Base-by-base conservation (phyloP, 2,113 vertebrate genomes). In the Turnix velox region DNA sequence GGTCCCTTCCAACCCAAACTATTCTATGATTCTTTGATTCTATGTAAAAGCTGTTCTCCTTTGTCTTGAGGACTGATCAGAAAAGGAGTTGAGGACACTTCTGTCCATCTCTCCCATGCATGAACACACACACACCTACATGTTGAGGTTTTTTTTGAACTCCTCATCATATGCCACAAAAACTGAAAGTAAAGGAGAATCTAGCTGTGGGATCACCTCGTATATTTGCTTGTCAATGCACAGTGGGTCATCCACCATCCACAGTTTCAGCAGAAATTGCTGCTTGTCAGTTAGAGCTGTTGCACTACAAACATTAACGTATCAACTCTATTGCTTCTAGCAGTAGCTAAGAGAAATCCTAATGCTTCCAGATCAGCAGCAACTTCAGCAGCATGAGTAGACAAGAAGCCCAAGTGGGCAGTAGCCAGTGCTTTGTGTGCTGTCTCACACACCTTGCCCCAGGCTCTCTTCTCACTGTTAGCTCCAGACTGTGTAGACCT, bases 401-500 rank as follows among this genome's bases (percentile, higher is more conserved):
- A 68, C 84, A 65, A 28, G 77, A 45, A 72, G 52, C 69, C 69
- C 65, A 19, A 45, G 57, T 2, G 66, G 84, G 31, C 61, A 75
- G n/a, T 28, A 73, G 43, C 6, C 55, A 20, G 28, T 9, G 45
- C 4, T 74, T 15, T 59, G 16, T 43, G 39, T 63, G 48, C 27
- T 49, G 23, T 37, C 82, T 81, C 49, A 48, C 76, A 45, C 48
- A 37, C 30, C 45, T 72, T 14, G 54, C 95, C 62, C 49, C 54
- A 58, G 81, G 95, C 95, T 84, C 52, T 52, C 28, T 61, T 43
- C 80, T 61, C 49, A 65, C 62, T 48, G 35, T 61, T 54, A 9
- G n/a, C 65, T 78, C n/a, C 57, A 88, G 52, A 61, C 95, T 88
- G 81, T 57, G 76, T 82, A 78, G 65, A 11, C 40, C 75, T 69